Conservation (phyloP, 2,797 vertebrate species). For the Ispidina lecontei region DNA sequence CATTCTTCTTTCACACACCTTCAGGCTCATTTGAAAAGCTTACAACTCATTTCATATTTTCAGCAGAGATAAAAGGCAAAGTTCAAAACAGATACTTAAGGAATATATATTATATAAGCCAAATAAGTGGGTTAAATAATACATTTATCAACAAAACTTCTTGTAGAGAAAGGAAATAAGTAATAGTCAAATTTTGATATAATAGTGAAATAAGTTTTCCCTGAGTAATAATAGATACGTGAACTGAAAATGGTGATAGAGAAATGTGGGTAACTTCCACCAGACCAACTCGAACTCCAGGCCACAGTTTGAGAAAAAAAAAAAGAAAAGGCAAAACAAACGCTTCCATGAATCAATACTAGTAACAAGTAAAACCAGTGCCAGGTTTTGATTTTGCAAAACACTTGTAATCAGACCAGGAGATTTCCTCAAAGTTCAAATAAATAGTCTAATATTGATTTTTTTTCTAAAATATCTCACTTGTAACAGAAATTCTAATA, state of each 20-base stretch:
- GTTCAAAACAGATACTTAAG: not conserved
- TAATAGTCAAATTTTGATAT: accelerated
- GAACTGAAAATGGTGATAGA: not conserved
- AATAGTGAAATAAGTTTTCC: not conserved
- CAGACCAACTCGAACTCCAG: not conserved
- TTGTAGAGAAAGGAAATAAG: not conserved
- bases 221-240: accelerated
- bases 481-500: not conserved
- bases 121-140: not conserved
- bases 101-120: not conserved
- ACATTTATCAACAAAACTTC: not conserved
- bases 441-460: slow-evolving; percentile 11
- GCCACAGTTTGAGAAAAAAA: not conserved
- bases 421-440: not conserved
- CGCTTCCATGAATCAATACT: not conserved
- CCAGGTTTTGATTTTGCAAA: not conserved
- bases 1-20: not conserved
- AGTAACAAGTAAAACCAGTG: not conserved
- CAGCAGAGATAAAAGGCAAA: not conserved
- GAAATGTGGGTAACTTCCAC: not conserved
- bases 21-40: not conserved
- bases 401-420: not conserved
- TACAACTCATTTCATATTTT: not conserved
- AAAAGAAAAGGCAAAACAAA: not conserved
- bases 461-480: not conserved